Evolutionary conservation across 2,888 invertebrate species (phyloP), one percentile per base, ranked within the genome.

Genomic region (Neocrepidodera transversa): DNA sequence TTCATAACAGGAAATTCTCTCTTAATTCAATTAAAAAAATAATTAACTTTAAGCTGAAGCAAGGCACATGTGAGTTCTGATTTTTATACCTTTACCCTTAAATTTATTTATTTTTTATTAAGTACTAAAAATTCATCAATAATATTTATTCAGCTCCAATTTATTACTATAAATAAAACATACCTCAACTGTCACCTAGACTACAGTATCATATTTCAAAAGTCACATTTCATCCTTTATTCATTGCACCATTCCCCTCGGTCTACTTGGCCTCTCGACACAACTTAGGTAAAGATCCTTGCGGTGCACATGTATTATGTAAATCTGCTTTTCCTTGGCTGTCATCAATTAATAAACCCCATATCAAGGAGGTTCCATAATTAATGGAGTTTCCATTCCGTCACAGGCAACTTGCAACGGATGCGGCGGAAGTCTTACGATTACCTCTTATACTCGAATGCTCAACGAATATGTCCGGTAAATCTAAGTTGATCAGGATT

Each of bases 301-400:
- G 63, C 57, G 65, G 65, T 57, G 48, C 28, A 60, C 60, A 75
- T 79, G 74, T 72, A 78, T 79, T 77, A 79, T 79, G 78, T 74
- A 79, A 71, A 75, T 76, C 73, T 70, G 67, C 73, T 71, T 71
- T 72, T 74, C 71, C 71, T 75, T 68, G 71, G 71, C 75, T 79
- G 78, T 78, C 80, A 80, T 81, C 80, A 81, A 81, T 81, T 81
- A 81, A 80, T 80, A 80, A 80, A 74, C 74, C 76, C 78, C 78
- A 77, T 81, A 80, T 81, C 80, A 80, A 76, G 78, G 76, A 73
- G 70, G 70, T 66, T 80, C 73, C 78, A 80, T 81, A 79, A 76
- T 80, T 80, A 74, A 80, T 79, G 75, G 62, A 50, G 69, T 69
- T 74, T 79, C 79, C 79, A 79, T 80, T 79, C 74, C 72, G 67